phyloP scores from a whole-genome alignment of 2,888 invertebrate genomes.

The Pteria penguin region DNA sequence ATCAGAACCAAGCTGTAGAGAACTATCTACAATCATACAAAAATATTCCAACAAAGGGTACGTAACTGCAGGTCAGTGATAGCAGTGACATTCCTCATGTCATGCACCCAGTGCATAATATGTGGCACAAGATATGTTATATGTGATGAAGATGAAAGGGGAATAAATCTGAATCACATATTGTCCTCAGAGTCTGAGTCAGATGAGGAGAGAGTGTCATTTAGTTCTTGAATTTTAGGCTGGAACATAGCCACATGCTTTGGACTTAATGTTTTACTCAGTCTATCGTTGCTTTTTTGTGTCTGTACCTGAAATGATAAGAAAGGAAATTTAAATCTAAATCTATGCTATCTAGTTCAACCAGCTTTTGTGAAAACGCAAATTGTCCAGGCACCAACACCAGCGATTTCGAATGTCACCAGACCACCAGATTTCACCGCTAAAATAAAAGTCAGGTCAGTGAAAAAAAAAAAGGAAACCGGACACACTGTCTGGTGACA shows the following conservation, averaged over 20 bases:
- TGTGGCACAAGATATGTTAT: slow-evolving; percentile 32
- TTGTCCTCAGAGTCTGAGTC: slow-evolving; percentile 62
- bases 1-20: slow-evolving; percentile 5
- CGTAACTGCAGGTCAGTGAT: neutral
- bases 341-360: neutral
- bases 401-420: too few relatives aligned
- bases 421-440: too few relatives aligned
- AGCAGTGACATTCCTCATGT: neutral
- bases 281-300: slow-evolving; percentile 22
- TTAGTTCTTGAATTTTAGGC: slow-evolving; percentile 60
- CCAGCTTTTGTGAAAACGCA: neutral
- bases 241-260: slow-evolving; percentile 67
- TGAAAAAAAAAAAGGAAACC: too few relatives aligned
- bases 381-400: too few relatives aligned
- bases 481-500: too few relatives aligned
- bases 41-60: neutral
- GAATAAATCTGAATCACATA: slow-evolving; percentile 14
- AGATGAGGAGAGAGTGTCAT: slow-evolving; percentile 67
- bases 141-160: slow-evolving; percentile 21
- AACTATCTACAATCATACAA: slow-evolving; percentile 5
- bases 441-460: too few relatives aligned
- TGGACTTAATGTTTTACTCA: slow-evolving; percentile 69
- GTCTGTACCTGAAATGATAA: slow-evolving; percentile 19
- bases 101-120: slow-evolving; percentile 35
- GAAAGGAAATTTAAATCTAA: neutral